phyloP scores from a whole-genome alignment of 2,797 vertebrate genomes.

The Myioborus miniatus region DNA sequence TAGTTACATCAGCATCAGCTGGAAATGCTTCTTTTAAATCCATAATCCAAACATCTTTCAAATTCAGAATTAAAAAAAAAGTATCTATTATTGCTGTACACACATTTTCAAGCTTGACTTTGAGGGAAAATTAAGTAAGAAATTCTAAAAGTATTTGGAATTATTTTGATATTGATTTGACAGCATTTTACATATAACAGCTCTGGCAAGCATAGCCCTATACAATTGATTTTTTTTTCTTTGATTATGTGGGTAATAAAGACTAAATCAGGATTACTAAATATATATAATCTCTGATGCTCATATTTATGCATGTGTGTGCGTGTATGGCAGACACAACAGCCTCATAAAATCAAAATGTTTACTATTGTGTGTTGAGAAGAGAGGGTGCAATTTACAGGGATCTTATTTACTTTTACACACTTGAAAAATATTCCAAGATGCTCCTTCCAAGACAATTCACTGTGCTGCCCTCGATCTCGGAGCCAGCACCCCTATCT shows the following conservation, averaged over 20 bases:
- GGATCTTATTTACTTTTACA: not conserved
- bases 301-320: not conserved
- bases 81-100: not conserved
- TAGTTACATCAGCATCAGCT: not conserved
- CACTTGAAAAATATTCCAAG: not conserved
- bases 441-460: not conserved
- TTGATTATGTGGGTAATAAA: not conserved
- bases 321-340: not conserved
- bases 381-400: not conserved
- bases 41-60: constrained; percentile 10
- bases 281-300: not conserved
- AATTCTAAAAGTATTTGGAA: not conserved
- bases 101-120: not conserved
- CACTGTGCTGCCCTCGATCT: not conserved
- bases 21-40: constrained; percentile 16
- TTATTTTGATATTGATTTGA: not conserved
- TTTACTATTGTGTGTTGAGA: not conserved
- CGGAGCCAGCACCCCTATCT: not conserved
- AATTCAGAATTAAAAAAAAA: not conserved
- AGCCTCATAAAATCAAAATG: not conserved
- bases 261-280: not conserved
- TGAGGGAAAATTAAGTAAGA: not conserved
- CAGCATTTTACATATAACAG: not conserved
- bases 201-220: not conserved
- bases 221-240: not conserved